Conservation (phyloP, 2,797 vertebrate species). For the Decapterus maruadsi region DNA sequence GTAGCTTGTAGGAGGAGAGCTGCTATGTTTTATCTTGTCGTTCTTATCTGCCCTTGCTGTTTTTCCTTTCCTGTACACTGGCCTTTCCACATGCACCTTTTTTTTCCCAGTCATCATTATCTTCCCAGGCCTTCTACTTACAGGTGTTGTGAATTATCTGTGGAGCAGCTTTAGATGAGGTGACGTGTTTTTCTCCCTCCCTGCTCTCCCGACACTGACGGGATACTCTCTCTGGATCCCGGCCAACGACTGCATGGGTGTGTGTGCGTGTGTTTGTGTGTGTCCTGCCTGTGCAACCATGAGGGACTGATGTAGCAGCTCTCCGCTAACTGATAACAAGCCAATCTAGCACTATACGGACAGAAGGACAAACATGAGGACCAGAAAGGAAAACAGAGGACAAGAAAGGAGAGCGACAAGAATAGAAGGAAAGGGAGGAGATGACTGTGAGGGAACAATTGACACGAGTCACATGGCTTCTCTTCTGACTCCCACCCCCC, state of each 20-base stretch:
- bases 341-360: constrained; percentile 52
- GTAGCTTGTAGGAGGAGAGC: constrained; percentile 27
- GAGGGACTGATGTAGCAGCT: constrained; percentile 49
- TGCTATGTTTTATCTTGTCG: constrained; percentile 51
- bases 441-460: constrained; percentile 48
- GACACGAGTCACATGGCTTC: constrained; percentile 31
- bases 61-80: constrained; percentile 41
- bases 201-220: constrained; percentile 27
- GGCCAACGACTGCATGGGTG: constrained; percentile 21
- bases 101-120: constrained; percentile 65
- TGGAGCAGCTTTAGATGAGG: constrained; percentile 52
- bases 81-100: constrained; percentile 15
- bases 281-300: constrained; percentile 37
- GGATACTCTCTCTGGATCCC: constrained; percentile 40
- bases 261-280: constrained; percentile 1
- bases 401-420: constrained; percentile 27
- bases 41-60: constrained; percentile 66
- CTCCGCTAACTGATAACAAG: constrained; percentile 65
- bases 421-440: constrained; percentile 20
- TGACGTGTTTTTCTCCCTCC: neutral
- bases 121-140: constrained; percentile 50
- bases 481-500: constrained; percentile 11
- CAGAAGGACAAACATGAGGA: constrained; percentile 52
- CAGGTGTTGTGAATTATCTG: constrained; percentile 70
- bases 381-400: constrained; percentile 12